Percentiles rank a stretch among this genome's conserved stretches.
These are phyloP conservation scores for Oithona nana DNA, from an alignment of 2,888 invertebrate species.

Conservation along the genomic window DNA sequence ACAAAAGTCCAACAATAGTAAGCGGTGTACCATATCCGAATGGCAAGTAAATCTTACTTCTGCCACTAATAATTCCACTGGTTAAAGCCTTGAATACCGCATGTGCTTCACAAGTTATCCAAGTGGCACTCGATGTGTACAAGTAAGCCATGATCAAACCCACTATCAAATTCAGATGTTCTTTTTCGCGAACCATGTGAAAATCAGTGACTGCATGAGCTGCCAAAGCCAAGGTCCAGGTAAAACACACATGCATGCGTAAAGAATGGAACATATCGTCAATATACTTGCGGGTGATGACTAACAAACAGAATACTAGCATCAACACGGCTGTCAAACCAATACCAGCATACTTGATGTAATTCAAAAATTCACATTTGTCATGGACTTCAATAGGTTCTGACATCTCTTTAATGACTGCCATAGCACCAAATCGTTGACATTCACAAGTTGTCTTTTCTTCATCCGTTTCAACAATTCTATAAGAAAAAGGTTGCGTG, in stretches of 20 bases:
- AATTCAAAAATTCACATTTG: background rate
- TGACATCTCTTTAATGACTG: slow-evolving; percentile 9
- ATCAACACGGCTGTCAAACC: background rate
- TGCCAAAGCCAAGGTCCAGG: background rate
- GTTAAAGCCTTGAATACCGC: slow-evolving; percentile 16
- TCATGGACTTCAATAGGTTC: background rate
- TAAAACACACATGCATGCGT: background rate
- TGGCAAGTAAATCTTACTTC: slow-evolving; percentile 6
- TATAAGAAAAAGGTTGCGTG: background rate
- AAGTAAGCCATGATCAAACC: slow-evolving; percentile 7
- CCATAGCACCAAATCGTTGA: background rate
- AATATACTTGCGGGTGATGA: background rate
- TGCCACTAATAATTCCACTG: slow-evolving; percentile 9
- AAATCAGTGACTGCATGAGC: background rate
- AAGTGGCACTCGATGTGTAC: background rate
- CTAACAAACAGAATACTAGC: background rate
- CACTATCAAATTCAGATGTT: background rate
- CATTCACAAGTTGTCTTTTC: slow-evolving; percentile 16
- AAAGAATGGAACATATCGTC: slow-evolving; percentile 15
- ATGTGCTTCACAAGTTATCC: slow-evolving; percentile 15
- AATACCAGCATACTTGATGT: slow-evolving; percentile 11
- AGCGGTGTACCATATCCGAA: slow-evolving; percentile 12
- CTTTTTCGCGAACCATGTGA: background rate
- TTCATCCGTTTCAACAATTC: background rate
- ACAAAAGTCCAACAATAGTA: background rate